These are phyloP conservation scores for Gortyna flavago DNA, from an alignment of 2,888 invertebrate species.

Conservation along the genomic window DNA sequence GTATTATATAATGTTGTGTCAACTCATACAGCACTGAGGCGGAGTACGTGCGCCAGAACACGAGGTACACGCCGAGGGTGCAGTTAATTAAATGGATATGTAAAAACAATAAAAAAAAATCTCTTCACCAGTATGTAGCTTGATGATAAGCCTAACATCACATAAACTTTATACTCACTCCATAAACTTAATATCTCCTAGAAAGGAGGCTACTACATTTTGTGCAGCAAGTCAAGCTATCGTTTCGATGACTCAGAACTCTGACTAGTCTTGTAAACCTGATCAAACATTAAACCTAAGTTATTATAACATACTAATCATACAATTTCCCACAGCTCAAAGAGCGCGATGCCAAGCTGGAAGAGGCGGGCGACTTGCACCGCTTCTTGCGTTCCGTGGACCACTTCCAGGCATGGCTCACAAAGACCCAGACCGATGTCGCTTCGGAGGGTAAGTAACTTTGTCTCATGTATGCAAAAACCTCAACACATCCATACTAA, in stretches of 20 bases:
- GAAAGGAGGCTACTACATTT: not conserved
- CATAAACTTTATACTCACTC: not conserved
- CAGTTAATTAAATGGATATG: not conserved
- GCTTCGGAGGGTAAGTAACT: slow-evolving; percentile 93
- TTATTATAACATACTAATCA: not conserved
- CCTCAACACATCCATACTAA: not conserved
- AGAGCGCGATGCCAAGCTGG: slow-evolving; percentile 99
- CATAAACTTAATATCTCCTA: not conserved
- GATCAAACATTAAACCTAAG: not conserved
- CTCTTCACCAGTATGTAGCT: not conserved
- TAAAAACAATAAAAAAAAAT: no score
- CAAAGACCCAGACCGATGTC: slow-evolving; percentile 99
- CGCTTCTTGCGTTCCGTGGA: slow-evolving; percentile 99
- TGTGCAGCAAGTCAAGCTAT: not conserved
- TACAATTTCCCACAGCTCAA: slow-evolving; percentile 92
- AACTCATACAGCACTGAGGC: no score
- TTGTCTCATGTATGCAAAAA: not conserved
- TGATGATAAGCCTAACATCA: not conserved
- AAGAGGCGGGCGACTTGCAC: slow-evolving; percentile 99
- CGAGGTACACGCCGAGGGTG: no score
- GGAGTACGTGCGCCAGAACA: no score
- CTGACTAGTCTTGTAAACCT: not conserved
- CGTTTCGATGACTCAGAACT: not conserved
- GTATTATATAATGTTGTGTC: no score
- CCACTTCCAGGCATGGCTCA: slow-evolving; percentile 99